A percentile compares a stretch with the other conserved stretches of the same genome.
Evolutionary conservation across 2,113 vertebrate species (phyloP).

Genomic region (Campylorhamphus procurvoides): DNA sequence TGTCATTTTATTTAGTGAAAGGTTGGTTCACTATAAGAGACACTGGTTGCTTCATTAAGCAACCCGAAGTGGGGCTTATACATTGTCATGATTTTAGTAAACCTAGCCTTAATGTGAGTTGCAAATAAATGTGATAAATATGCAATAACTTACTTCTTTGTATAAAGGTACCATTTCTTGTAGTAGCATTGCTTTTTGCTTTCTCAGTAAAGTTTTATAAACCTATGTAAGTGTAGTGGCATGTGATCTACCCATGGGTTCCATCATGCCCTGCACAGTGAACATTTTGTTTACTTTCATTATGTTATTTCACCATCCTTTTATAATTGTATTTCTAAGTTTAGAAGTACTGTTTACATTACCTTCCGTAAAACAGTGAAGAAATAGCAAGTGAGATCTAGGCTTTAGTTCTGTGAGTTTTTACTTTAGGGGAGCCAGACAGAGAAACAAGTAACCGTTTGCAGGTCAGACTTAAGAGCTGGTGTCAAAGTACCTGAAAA

Average conservation of each 20-base stretch:
- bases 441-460: conserved; percentile 22
- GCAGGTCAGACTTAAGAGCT: background rate
- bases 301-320: conserved; percentile 60
- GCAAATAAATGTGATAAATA: conserved; percentile 70
- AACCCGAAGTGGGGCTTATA: background rate
- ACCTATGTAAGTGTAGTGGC: conserved; percentile 33
- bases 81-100: conserved; percentile 48
- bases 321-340: conserved; percentile 58
- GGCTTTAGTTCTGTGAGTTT: conserved; percentile 5
- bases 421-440: background rate
- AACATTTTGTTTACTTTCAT: conserved; percentile 56
- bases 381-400: conserved; percentile 30
- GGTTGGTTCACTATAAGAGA: background rate
- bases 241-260: conserved; percentile 7
- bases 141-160: conserved; percentile 69
- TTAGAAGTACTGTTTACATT: conserved; percentile 67
- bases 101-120: conserved; percentile 64
- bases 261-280: conserved; percentile 57
- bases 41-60: conserved; percentile 26
- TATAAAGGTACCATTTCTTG: conserved; percentile 57
- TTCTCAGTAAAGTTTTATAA: conserved; percentile 27
- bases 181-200: conserved; percentile 45
- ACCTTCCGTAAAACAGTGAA: conserved; percentile 42
- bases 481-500: conserved; percentile 41
- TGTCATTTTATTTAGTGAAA: background rate